Evolutionary conservation across 2,113 vertebrate species (phyloP).

Genomic region (Uria lomvia): DNA sequence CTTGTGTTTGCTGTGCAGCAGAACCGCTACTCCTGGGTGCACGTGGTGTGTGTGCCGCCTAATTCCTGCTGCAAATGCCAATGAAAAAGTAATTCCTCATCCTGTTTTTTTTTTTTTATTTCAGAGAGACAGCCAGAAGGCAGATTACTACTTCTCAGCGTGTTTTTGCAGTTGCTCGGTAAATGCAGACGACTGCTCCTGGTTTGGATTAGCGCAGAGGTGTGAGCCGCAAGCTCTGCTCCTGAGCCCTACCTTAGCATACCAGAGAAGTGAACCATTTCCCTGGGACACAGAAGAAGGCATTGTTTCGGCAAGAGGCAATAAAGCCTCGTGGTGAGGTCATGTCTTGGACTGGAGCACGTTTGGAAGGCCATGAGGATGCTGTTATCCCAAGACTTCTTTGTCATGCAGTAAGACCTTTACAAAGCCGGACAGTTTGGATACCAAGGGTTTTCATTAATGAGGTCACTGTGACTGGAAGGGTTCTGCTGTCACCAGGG

Average conservation of each 20-base stretch:
- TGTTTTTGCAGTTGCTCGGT: not conserved
- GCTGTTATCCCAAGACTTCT: not conserved
- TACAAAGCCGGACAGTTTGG: fast-evolving
- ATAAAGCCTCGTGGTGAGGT: not conserved
- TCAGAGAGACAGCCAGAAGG: not conserved
- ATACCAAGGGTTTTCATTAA: not conserved
- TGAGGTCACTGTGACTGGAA: not conserved
- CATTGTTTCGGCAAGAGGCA: not conserved
- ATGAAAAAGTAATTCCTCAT: not conserved
- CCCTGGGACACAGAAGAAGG: not conserved
- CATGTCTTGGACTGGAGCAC: not conserved
- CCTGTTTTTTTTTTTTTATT: not conserved
- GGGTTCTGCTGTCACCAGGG: not conserved
- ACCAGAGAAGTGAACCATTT: not conserved
- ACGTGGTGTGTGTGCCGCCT: not conserved
- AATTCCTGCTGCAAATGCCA: not conserved
- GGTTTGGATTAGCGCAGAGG: not conserved
- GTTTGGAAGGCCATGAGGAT: not conserved
- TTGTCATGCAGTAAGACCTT: not conserved
- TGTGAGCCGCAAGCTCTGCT: not conserved
- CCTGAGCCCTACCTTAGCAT: not conserved
- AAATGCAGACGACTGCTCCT: not conserved
- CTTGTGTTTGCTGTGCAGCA: not conserved
- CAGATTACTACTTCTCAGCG: not conserved
- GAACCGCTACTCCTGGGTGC: no score